phyloP scores from a whole-genome alignment of 2,888 invertebrate species.

The Cataglyphis cursor region DNA sequence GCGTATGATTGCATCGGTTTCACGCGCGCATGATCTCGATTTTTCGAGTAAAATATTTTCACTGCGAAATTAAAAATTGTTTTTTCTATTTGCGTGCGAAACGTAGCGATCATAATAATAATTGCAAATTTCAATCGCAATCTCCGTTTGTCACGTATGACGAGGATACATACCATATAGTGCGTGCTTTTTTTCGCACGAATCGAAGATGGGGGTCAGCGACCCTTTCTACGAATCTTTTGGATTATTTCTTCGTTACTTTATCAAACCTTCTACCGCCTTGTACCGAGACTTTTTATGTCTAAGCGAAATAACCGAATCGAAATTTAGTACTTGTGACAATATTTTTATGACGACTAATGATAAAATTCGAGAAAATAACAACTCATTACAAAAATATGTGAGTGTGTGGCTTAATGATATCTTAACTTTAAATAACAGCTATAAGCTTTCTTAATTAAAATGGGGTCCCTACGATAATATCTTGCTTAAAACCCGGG shows the following conservation, averaged over 20 bases:
- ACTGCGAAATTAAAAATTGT: not conserved
- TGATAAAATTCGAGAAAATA: no score
- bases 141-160: conserved; percentile 25
- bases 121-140: conserved; percentile 30
- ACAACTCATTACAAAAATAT: not conserved
- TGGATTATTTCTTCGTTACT: not conserved
- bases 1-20: conserved; percentile 3
- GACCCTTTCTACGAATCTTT: not conserved
- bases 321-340: not conserved
- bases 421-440: conserved; percentile 11
- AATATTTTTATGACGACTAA: not conserved
- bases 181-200: conserved; percentile 22
- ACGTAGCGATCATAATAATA: conserved; percentile 19
- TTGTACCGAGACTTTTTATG: not conserved
- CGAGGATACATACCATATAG: conserved; percentile 12
- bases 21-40: not conserved
- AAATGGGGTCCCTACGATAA: not conserved
- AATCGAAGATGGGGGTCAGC: conserved; percentile 34
- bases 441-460: conserved; percentile 28
- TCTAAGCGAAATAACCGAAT: conserved; percentile 8
- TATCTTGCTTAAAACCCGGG: conserved; percentile 21
- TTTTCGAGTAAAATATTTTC: conserved; percentile 43
- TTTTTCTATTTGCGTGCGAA: conserved; percentile 8
- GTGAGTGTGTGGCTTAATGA: not conserved
- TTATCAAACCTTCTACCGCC: not conserved